Evolutionary conservation across 2,113 vertebrate genomes (phyloP).

Genomic region (Alligator mississippiensis): DNA sequence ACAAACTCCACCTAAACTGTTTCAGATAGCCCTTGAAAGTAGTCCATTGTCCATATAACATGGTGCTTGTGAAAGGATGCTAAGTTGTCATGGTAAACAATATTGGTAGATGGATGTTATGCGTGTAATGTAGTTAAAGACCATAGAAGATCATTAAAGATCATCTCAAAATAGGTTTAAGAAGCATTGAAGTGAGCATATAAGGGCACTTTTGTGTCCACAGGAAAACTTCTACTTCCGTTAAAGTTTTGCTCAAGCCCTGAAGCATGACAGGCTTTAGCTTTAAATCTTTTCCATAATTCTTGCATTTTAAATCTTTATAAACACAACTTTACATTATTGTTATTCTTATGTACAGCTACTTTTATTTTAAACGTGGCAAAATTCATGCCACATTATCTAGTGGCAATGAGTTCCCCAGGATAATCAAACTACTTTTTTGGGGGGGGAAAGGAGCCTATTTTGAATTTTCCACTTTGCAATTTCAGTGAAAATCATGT

Average conservation of each 20-base stretch:
- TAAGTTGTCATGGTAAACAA: background rate
- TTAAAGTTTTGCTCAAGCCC: slow-evolving; percentile 25
- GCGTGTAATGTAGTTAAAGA: background rate
- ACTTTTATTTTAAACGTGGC: background rate
- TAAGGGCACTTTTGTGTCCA: slow-evolving; percentile 20
- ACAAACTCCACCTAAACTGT: background rate
- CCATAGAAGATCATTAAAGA: background rate
- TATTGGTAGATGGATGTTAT: background rate
- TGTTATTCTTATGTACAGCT: background rate
- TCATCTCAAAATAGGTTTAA: slow-evolving; percentile 4
- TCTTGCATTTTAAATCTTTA: background rate
- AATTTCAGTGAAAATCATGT: background rate
- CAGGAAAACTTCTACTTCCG: background rate
- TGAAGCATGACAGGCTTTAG: background rate
- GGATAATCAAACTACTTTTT: background rate
- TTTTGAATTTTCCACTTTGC: background rate
- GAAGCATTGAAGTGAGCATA: background rate
- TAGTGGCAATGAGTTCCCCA: background rate
- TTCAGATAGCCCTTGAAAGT: background rate
- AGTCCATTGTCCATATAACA: background rate
- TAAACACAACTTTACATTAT: background rate
- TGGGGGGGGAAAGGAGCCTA: background rate
- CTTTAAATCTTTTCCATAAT: slow-evolving; percentile 10
- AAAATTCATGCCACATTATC: background rate
- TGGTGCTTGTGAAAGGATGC: background rate